These are phyloP conservation scores for Myotis yumanensis DNA, from an alignment of 2,113 vertebrate genomes.

Conservation along the genomic window DNA sequence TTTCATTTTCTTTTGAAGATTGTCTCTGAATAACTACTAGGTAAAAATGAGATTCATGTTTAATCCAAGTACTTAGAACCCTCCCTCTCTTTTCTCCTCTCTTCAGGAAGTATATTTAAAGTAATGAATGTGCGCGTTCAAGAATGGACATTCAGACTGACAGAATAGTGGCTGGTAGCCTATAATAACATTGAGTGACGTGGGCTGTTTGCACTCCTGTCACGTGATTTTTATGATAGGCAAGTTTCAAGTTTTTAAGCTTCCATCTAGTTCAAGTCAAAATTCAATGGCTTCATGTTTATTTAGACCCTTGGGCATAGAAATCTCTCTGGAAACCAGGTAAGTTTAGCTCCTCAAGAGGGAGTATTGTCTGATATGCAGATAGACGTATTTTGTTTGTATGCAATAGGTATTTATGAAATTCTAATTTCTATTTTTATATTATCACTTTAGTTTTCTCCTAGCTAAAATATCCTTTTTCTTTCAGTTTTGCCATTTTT, in stretches of 20 bases:
- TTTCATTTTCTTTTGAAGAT: slow-evolving; percentile 41
- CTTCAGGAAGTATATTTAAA: slow-evolving; percentile 37
- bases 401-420: neutral
- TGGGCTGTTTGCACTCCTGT: slow-evolving; percentile 11
- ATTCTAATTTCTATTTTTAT: slow-evolving; percentile 20
- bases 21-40: slow-evolving; percentile 7
- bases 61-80: neutral
- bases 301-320: slow-evolving; percentile 26
- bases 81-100: neutral
- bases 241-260: neutral
- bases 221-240: slow-evolving; percentile 51
- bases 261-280: slow-evolving; percentile 39
- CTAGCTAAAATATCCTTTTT: neutral
- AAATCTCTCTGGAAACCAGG: slow-evolving; percentile 62
- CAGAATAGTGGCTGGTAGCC: neutral
- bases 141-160: neutral
- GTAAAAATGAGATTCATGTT: slow-evolving; percentile 18
- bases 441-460: neutral
- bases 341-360: slow-evolving; percentile 42
- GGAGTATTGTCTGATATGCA: neutral
- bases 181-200: neutral
- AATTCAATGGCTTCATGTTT: slow-evolving; percentile 34
- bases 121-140: neutral
- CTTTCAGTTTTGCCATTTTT: slow-evolving; percentile 2
- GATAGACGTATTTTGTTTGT: neutral